Conservation (phyloP, 92 coral and sea anemone genomes). For the Chrysogorgia sp. region DNA sequence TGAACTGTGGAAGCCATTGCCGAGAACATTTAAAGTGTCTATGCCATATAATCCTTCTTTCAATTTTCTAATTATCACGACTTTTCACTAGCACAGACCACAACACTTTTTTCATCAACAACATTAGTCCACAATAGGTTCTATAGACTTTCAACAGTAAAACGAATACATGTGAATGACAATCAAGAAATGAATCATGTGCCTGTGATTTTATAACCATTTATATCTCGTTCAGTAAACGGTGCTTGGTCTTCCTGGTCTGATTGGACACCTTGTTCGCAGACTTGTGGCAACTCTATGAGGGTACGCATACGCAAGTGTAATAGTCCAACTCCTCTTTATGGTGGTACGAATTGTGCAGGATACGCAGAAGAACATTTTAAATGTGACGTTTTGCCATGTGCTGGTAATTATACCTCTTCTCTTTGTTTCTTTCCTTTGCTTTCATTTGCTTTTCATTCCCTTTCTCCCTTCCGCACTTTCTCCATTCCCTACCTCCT, state of each 20-base stretch:
- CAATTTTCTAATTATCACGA: no score
- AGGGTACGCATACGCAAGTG: constrained; percentile 45
- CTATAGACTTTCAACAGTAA: no score
- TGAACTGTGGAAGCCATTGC: no score
- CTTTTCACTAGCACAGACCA: no score
- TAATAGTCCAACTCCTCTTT: constrained; percentile 13
- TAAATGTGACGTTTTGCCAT: constrained; percentile 19
- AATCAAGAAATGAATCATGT: no score
- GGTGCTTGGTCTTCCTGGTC: constrained; percentile 41
- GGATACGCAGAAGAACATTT: constrained; percentile 15
- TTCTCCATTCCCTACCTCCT: neutral
- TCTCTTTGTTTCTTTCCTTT: neutral
- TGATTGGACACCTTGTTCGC: constrained; percentile 36
- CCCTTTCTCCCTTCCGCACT: neutral
- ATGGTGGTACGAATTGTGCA: constrained; percentile 18
- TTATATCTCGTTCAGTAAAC: constrained; percentile 22
- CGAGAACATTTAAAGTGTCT: no score
- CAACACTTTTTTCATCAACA: no score
- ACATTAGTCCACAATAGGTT: no score
- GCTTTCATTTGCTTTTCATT: neutral
- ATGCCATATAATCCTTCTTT: no score
- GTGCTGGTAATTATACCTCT: neutral
- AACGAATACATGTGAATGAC: no score
- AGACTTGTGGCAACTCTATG: constrained; percentile 22
- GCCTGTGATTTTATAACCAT: neutral